Evolutionary conservation across 2,113 vertebrate genomes (phyloP), one percentile per base, ranked within the genome.

Genomic region (Sylvia atricapilla): DNA sequence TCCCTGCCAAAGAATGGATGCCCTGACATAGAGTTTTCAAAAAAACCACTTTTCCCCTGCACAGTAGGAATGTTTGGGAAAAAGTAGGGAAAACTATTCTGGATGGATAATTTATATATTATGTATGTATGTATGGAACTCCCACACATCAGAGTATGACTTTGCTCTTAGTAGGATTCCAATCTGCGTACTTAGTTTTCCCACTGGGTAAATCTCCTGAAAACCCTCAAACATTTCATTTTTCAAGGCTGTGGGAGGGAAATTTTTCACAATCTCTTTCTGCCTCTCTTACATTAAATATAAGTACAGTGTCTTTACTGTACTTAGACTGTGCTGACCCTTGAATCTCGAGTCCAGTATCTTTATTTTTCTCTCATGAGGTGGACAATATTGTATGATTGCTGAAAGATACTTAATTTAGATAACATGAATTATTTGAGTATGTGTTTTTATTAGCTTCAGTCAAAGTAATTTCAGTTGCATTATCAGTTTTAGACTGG

Each of bases 331-430:
- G 16, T 66, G 94, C 39, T 96, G 90, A 96, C 86, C 78, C 93
- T 97, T 95, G 79, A 80, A 2, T 92, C 52, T 76, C 31, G 46
- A 67, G 43, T 77, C 88, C 23, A 73, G 25, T 63, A 74, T 89
- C 89, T 84, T 75, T 93, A 62, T 62, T 93, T 93, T 94, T 66
- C 62, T 84, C 41, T 73, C 30, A n/a, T 3, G 15, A 68, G 33
- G 6, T 62, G 94, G 56, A 80, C 37, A 62, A 23, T 89, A 49
- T 62, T 90, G 62, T 72, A 28, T 70, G 89, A 69, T 87, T 56
- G 52, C 86, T 93, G 74, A 90, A 89, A 84, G 74, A 88, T 94
- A 89, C 67, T 97, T 96, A 86, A 94, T 97, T 96, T 95, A 77
- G 62, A 94, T 92, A 90, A 60, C 43, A 35, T 83, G 62, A 90